phyloP scores from a whole-genome alignment of 2,888 invertebrate species.

The Stenodema calcarata region DNA sequence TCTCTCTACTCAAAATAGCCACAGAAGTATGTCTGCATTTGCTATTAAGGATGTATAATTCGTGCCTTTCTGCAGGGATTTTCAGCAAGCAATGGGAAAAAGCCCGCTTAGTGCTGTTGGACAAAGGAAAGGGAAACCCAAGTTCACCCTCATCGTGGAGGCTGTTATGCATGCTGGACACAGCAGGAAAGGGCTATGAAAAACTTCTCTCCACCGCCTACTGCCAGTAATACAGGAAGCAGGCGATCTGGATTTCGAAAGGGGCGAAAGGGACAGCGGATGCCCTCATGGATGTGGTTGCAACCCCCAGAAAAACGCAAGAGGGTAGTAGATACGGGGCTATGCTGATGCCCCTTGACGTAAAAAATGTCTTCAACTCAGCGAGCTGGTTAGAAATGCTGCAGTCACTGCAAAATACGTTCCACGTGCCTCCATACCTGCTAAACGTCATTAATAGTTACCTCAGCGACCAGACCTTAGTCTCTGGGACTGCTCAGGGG shows the following conservation, averaged over 20 bases:
- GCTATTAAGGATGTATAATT: conserved; percentile 43
- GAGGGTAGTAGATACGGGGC: background rate
- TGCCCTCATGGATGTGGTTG: background rate
- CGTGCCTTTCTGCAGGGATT: conserved; percentile 22
- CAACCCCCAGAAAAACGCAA: background rate
- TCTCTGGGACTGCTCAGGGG: conserved; percentile 52
- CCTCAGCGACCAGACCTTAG: conserved; percentile 51
- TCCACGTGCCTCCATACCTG: conserved; percentile 46
- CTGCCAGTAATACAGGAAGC: background rate
- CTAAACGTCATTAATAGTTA: conserved; percentile 53
- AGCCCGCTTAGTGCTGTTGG: background rate
- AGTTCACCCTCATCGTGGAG: conserved; percentile 12
- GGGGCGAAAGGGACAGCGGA: background rate
- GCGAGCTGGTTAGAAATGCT: background rate
- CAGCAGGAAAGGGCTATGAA: background rate
- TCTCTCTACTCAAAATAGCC: too few relatives aligned
- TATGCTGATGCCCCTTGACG: background rate
- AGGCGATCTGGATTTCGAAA: background rate
- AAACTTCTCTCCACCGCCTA: background rate
- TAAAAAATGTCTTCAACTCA: background rate
- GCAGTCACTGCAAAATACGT: background rate
- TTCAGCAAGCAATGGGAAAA: background rate
- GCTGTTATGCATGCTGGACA: conserved; percentile 30
- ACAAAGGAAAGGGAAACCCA: conserved; percentile 39
- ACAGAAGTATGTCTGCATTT: too few relatives aligned